A percentile compares a stretch with the other conserved stretches of the same genome.
Evolutionary conservation across 2,888 invertebrate genomes (phyloP).

Genomic region (Thera britannica): DNA sequence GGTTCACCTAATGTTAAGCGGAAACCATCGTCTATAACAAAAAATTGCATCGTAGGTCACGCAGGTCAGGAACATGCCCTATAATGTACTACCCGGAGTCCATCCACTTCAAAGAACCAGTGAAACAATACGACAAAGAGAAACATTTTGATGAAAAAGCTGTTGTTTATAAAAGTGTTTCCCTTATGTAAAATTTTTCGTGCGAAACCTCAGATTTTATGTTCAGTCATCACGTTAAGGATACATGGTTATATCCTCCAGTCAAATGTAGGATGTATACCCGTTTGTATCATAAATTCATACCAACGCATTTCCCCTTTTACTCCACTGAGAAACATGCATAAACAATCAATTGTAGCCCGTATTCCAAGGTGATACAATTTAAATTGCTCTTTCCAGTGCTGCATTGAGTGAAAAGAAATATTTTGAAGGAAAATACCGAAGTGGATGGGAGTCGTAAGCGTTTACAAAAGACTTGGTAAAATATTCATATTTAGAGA

Average conservation of each 20-base stretch:
- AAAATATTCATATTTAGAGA: constrained; percentile 61
- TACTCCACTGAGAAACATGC: constrained; percentile 11
- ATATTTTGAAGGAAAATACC: constrained; percentile 45
- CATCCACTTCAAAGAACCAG: no score
- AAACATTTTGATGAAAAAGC: constrained; percentile 2
- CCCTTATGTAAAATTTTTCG: constrained; percentile 9
- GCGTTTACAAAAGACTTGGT: constrained; percentile 58
- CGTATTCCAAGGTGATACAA: constrained; percentile 30
- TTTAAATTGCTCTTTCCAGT: constrained; percentile 26
- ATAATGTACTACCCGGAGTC: no score
- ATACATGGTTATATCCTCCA: constrained; percentile 32
- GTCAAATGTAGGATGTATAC: constrained; percentile 18
- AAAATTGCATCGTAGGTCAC: no score
- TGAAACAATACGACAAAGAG: no score
- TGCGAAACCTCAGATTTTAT: constrained; percentile 26
- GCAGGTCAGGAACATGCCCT: no score
- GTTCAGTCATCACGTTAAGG: constrained; percentile 23
- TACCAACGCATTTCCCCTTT: constrained; percentile 25
- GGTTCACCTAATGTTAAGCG: no score
- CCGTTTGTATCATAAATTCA: constrained; percentile 34
- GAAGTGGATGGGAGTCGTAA: constrained; percentile 54
- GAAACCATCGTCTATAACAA: no score
- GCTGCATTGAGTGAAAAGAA: constrained; percentile 35
- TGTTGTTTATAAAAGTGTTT: constrained; percentile 13
- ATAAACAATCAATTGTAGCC: constrained; percentile 34